Percentiles rank a stretch among this genome's conserved stretches.
Evolutionary conservation across 1,140 invertebrate genomes (phyloP).

Genomic region (Drosophila subpulchrella): DNA sequence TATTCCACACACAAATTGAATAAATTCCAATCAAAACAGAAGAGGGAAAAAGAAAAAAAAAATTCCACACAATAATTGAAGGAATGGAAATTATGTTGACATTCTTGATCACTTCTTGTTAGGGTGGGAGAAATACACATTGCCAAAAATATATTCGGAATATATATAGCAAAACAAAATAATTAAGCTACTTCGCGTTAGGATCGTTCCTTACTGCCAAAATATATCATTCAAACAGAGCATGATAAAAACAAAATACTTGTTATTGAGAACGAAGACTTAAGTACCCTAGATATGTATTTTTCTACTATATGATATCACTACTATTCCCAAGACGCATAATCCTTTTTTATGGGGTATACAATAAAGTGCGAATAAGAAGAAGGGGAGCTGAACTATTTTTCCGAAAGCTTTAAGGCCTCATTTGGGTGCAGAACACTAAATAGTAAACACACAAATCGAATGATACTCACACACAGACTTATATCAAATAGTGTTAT

Average conservation of each 20-base stretch:
- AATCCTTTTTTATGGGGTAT: background rate
- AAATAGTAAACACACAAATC: conserved; percentile 44
- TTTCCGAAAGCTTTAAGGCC: conserved; percentile 1
- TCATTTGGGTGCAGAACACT: conserved; percentile 14
- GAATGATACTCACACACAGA: conserved; percentile 32
- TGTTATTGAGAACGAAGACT: background rate
- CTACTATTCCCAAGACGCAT: background rate
- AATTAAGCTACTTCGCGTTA: conserved; percentile 70
- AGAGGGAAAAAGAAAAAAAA: conserved; percentile 36
- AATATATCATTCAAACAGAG: conserved; percentile 22
- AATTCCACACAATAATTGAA: conserved; percentile 57
- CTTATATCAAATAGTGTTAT: conserved; percentile 53
- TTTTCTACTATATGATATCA: background rate
- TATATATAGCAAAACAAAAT: conserved; percentile 65
- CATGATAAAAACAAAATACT: conserved; percentile 26
- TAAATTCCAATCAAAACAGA: conserved; percentile 69
- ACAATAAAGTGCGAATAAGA: background rate
- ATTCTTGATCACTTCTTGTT: conserved; percentile 29
- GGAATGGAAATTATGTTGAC: conserved; percentile 39
- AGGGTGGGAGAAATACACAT: conserved; percentile 5
- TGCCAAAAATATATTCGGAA: conserved; percentile 52
- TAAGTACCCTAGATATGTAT: background rate
- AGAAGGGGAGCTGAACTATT: conserved; percentile 14
- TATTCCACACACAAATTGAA: conserved; percentile 63
- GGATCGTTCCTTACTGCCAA: background rate